Percentiles rank a stretch among this genome's conserved stretches.
Evolutionary conservation across 2,797 vertebrate species (phyloP).

Genomic region (Pipistrellus kuhlii): DNA sequence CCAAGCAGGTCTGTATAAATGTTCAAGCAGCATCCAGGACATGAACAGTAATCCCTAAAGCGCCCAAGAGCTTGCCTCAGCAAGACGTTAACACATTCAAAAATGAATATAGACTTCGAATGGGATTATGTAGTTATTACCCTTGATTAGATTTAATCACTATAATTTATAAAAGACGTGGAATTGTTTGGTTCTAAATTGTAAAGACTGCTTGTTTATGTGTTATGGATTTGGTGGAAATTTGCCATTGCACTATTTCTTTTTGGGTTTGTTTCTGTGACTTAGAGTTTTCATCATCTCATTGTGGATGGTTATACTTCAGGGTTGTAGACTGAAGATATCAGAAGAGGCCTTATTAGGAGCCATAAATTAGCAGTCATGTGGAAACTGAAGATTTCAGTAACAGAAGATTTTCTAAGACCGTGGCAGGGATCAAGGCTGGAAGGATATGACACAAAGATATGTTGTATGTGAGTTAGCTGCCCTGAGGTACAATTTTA

Average conservation of each 20-base stretch:
- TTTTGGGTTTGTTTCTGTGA: background rate
- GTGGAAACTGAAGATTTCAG: background rate
- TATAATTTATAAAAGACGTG: constrained; percentile 54
- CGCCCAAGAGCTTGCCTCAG: constrained; percentile 10
- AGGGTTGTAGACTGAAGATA: background rate
- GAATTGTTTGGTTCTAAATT: constrained; percentile 53
- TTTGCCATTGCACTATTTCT: background rate
- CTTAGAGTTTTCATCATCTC: background rate
- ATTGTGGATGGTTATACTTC: background rate
- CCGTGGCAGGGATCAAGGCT: background rate
- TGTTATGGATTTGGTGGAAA: constrained; percentile 45
- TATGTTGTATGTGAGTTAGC: background rate
- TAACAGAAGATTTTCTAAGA: background rate
- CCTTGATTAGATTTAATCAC: constrained; percentile 65
- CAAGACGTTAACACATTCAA: constrained; percentile 66
- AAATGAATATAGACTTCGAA: constrained; percentile 32
- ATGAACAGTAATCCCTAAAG: background rate
- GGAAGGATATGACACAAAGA: background rate
- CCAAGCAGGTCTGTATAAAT: constrained; percentile 10
- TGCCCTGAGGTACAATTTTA: background rate
- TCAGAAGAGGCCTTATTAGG: background rate
- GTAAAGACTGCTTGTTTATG: background rate
- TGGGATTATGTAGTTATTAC: constrained; percentile 64
- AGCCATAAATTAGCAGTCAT: background rate
- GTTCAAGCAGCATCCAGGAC: constrained; percentile 15